These are phyloP conservation scores for Drosophila repleta DNA, from an alignment of 1,140 invertebrate genomes.

Conservation along the genomic window DNA sequence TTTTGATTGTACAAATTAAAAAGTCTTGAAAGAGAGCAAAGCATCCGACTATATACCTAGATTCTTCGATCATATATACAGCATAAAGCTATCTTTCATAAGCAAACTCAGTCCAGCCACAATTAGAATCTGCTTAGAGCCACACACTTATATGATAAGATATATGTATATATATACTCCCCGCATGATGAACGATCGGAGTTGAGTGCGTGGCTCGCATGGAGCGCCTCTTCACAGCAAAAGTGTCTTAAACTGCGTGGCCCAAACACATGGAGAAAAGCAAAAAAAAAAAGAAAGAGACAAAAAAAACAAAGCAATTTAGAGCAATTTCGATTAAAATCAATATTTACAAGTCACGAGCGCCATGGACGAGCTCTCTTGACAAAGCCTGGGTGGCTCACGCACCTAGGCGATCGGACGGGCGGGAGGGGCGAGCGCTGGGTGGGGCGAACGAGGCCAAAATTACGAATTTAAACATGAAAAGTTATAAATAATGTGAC, in stretches of 20 bases:
- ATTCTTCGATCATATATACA: too few relatives aligned
- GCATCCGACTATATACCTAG: too few relatives aligned
- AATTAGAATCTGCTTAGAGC: neutral
- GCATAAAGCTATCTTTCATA: too few relatives aligned
- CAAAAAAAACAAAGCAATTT: constrained; percentile 60
- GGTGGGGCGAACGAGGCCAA: constrained; percentile 24
- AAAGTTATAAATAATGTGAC: constrained; percentile 79
- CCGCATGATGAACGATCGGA: constrained; percentile 7
- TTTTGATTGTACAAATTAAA: too few relatives aligned
- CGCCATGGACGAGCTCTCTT: constrained; percentile 25
- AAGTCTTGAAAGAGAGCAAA: too few relatives aligned
- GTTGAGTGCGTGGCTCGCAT: constrained; percentile 1
- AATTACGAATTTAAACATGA: constrained; percentile 82
- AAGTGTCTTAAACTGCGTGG: constrained; percentile 70
- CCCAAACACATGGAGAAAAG: constrained; percentile 45
- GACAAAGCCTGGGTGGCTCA: constrained; percentile 17
- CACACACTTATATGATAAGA: neutral
- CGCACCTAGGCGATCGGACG: neutral
- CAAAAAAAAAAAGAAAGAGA: neutral
- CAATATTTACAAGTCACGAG: constrained; percentile 74
- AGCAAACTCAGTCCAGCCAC: too few relatives aligned
- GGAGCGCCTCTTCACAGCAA: constrained; percentile 56
- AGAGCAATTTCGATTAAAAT: constrained; percentile 80
- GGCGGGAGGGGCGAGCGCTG: neutral
- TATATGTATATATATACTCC: neutral